These are phyloP conservation scores for Coregonus ussuriensis DNA, from an alignment of 2,797 vertebrate species.

Conservation along the genomic window DNA sequence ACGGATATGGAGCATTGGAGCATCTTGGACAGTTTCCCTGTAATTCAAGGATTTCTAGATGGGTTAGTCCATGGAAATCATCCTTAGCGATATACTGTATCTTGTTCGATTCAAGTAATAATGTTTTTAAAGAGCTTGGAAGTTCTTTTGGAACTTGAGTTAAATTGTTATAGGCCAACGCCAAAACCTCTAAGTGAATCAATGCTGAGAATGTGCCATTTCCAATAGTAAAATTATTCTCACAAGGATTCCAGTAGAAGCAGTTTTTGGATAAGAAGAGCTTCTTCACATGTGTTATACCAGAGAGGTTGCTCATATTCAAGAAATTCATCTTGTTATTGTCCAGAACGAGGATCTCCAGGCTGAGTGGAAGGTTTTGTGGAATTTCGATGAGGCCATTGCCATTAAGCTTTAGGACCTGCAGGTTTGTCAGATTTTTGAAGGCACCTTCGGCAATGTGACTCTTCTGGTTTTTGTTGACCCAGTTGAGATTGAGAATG, in stretches of 20 bases:
- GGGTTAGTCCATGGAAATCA: constrained; percentile 77
- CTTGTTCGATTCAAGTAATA: constrained; percentile 80
- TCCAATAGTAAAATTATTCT: constrained; percentile 64
- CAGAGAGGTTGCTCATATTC: constrained; percentile 63
- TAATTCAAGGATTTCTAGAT: constrained; percentile 79
- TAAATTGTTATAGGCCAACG: constrained; percentile 87
- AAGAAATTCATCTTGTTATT: constrained; percentile 77
- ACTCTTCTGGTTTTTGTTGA: constrained; percentile 67
- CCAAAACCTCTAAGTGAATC: constrained; percentile 72
- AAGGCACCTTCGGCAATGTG: constrained; percentile 71
- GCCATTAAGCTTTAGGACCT: constrained; percentile 73
- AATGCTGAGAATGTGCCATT: constrained; percentile 74
- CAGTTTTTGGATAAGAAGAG: constrained; percentile 87
- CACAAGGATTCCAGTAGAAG: constrained; percentile 83
- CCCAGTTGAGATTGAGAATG: constrained; percentile 79
- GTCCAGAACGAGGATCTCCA: constrained; percentile 74
- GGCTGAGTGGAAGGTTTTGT: constrained; percentile 70
- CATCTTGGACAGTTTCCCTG: constrained; percentile 95
- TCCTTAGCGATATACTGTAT: constrained; percentile 76
- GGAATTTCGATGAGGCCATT: constrained; percentile 76
- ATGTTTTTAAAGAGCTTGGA: constrained; percentile 69
- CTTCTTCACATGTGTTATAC: constrained; percentile 72
- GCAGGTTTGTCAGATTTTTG: constrained; percentile 74
- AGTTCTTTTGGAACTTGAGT: constrained; percentile 79
- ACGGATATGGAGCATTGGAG: constrained; percentile 84